Evolutionary conservation across 92 coral and sea anemone genomes (phyloP).

Genomic region (Epizoanthus fatuus): DNA sequence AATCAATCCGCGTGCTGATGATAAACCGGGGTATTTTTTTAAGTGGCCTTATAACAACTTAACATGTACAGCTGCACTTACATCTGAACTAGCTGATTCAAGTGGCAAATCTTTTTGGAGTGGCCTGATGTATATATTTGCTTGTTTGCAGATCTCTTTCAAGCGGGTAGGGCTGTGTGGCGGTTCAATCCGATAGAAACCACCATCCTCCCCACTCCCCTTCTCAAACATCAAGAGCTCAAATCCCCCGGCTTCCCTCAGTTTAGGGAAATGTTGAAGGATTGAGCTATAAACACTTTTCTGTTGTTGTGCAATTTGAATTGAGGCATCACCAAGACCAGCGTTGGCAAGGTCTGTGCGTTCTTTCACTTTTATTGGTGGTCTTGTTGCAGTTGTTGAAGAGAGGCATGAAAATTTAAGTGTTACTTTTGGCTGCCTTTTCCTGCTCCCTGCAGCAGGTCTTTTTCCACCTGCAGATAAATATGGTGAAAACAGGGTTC

Average conservation of each 20-base stretch:
- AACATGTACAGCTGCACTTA: too few relatives aligned
- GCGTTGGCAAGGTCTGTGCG: slow-evolving; percentile 60
- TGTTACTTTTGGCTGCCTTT: background rate
- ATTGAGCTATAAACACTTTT: slow-evolving; percentile 23
- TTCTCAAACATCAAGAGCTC: slow-evolving; percentile 53
- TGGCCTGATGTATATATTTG: slow-evolving; percentile 25
- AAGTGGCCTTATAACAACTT: too few relatives aligned
- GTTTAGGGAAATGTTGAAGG: slow-evolving; percentile 33
- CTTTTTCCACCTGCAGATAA: too few relatives aligned
- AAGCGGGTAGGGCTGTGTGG: slow-evolving; percentile 54
- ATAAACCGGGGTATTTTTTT: too few relatives aligned
- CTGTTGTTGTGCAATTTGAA: slow-evolving; percentile 23
- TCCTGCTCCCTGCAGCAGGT: background rate
- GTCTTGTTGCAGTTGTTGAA: slow-evolving; percentile 3
- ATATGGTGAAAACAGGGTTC: too few relatives aligned
- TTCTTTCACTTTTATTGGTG: slow-evolving; percentile 62
- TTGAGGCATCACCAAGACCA: slow-evolving; percentile 60
- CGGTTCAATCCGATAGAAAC: slow-evolving; percentile 40
- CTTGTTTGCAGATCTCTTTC: slow-evolving; percentile 30
- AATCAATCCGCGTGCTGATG: too few relatives aligned
- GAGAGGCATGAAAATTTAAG: slow-evolving; percentile 34
- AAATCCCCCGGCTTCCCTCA: slow-evolving; percentile 45
- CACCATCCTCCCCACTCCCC: slow-evolving; percentile 64
- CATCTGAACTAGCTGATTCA: too few relatives aligned
- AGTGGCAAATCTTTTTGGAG: slow-evolving; percentile 6